Conservation (phyloP, 2,888 invertebrate genomes). For the Pseudolycoriella hygida region DNA sequence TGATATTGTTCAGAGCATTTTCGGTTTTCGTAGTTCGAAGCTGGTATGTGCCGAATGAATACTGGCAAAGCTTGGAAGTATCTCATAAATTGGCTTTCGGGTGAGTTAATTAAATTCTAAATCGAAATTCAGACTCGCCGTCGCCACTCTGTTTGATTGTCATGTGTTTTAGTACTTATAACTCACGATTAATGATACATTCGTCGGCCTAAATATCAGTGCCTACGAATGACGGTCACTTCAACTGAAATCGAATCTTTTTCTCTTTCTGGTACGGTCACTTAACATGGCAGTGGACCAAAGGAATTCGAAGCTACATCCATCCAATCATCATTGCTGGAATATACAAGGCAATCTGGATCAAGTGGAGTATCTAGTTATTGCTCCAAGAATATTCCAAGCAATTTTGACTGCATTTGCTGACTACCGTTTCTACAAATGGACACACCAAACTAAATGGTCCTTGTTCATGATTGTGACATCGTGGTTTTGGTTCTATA, state of each 20-base stretch:
- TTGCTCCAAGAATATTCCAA: constrained; percentile 66
- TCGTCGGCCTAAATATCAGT: no score
- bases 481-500: constrained; percentile 89
- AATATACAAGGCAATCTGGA: constrained; percentile 57
- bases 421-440: constrained; percentile 59
- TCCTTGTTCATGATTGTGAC: constrained; percentile 53
- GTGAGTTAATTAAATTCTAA: no score
- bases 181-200: no score
- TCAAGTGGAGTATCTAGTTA: constrained; percentile 42
- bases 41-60: constrained; percentile 89
- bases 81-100: constrained; percentile 78
- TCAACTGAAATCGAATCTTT: no score
- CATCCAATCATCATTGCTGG: constrained; percentile 68
- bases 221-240: no score
- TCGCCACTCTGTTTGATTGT: no score
- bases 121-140: no score
- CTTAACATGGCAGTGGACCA: constrained; percentile 90
- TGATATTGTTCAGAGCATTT: constrained; percentile 39
- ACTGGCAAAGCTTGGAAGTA: constrained; percentile 91
- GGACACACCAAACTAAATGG: constrained; percentile 60
- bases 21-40: constrained; percentile 70
- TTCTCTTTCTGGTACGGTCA: constrained; percentile 81
- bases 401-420: constrained; percentile 57
- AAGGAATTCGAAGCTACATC: constrained; percentile 70
- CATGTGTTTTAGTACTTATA: no score